Conservation (phyloP, 2,113 vertebrate species). For the Emydura subglobosa region DNA sequence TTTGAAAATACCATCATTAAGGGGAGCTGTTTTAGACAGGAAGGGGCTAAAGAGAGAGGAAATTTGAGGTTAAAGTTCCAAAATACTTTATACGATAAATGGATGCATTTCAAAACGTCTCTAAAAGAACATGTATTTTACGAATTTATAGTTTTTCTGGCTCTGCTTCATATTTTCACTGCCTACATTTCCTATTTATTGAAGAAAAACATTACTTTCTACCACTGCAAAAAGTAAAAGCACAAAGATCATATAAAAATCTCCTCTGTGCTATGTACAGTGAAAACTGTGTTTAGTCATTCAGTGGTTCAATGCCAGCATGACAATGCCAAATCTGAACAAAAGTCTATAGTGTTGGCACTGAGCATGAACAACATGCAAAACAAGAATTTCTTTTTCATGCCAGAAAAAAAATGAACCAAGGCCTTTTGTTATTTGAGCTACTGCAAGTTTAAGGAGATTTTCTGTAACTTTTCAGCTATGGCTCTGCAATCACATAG, state of each 20-base stretch:
- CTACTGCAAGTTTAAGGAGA: background rate
- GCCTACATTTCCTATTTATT: background rate
- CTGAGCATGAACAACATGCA: background rate
- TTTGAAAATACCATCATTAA: background rate
- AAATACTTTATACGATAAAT: background rate
- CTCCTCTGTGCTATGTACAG: background rate
- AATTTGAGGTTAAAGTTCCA: conserved; percentile 11
- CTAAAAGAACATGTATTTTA: background rate
- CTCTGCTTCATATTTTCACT: background rate
- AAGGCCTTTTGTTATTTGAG: background rate
- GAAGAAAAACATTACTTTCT: background rate
- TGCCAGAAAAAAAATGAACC: background rate
- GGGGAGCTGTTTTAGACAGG: background rate
- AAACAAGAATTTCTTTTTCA: background rate
- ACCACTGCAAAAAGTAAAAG: background rate
- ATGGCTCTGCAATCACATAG: background rate
- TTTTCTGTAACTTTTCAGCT: background rate
- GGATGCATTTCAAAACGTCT: background rate
- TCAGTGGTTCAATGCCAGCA: background rate
- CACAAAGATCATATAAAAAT: background rate
- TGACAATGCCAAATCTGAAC: conserved; percentile 41
- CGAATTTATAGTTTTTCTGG: background rate
- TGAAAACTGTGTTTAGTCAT: background rate
- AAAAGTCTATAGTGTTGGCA: background rate
- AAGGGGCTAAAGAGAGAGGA: background rate